These are phyloP conservation scores for Drosophila pectinifera DNA, from an alignment of 1,140 invertebrate species.

Conservation along the genomic window DNA sequence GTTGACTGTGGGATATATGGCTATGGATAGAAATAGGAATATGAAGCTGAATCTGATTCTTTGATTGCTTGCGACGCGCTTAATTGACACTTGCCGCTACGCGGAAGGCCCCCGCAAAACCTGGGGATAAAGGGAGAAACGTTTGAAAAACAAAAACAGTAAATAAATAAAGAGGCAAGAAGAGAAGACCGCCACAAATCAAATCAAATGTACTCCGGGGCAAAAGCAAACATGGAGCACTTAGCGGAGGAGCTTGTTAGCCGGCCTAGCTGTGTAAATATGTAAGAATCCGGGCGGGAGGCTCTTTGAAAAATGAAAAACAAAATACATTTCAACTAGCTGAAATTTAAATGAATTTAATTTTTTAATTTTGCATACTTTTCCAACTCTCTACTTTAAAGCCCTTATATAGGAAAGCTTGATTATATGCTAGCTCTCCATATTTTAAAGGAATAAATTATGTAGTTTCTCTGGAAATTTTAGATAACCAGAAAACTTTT, in stretches of 20 bases:
- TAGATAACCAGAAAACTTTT: too few relatives aligned
- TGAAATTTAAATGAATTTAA: too few relatives aligned
- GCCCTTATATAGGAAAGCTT: too few relatives aligned
- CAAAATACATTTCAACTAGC: too few relatives aligned
- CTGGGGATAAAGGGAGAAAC: conserved; percentile 1
- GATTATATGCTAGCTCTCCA: neutral
- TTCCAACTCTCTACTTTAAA: too few relatives aligned
- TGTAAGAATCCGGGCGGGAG: neutral
- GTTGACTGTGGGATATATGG: conserved; percentile 3
- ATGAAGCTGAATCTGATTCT: conserved; percentile 33
- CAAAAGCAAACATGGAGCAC: conserved; percentile 47
- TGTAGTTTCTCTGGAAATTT: too few relatives aligned
- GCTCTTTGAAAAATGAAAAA: neutral
- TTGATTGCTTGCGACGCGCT: conserved; percentile 65
- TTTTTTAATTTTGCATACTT: neutral
- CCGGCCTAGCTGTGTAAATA: conserved; percentile 26
- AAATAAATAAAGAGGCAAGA: too few relatives aligned
- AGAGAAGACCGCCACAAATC: conserved; percentile 28
- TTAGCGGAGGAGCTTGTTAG: conserved; percentile 36
- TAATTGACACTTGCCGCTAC: conserved; percentile 69
- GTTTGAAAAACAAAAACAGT: neutral
- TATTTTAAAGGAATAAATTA: too few relatives aligned
- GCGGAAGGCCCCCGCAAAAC: conserved; percentile 49
- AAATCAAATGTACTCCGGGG: conserved; percentile 38
- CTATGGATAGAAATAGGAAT: conserved; percentile 37